Base-by-base conservation (phyloP, 2,797 vertebrate genomes). In the Myiotriccus ornatus region DNA sequence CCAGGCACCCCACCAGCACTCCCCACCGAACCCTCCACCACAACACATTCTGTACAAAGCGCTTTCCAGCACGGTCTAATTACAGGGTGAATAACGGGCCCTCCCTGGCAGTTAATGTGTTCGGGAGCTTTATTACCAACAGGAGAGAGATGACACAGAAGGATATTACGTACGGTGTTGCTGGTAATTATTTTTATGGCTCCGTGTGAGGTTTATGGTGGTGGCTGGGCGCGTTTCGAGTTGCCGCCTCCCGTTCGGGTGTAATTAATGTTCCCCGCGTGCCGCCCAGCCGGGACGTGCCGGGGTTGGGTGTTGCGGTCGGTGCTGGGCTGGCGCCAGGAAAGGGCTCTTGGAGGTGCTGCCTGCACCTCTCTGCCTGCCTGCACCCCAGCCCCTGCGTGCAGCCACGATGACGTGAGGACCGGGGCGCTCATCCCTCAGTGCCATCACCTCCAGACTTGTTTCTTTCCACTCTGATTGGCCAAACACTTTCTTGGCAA, bases 131-230 rank as follows among this genome's bases (percentile, higher is more conserved):
- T 97, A 95, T 96, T 90, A 12, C 94, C 94, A 93, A 74, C 95
- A 87, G 94, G 95, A 97, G 96, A 95, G 96, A 94, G 92, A 86
- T 92, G 95, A 92, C 91, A 90, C 95, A 69, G 17, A 89, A 92
- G 90, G 93, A 74, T 93, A 93, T 91, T 91, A 47, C 82, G 17
- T 44, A 53, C 23, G 50, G 95, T 5, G 87, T 47, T 93, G 91
- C 89, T 96, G 84, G 92, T 90, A 91, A 96, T 96, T 96, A 96
- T 92, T 94, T 95, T 96, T 94, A 96, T 90, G 87, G 87, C 96
- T 96, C 85, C 80, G 28, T 15, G 91, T 49, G 89, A 62, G 90
- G 84, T 96, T 96, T 95, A 91, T 47, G 39, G 92, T 7, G 82
- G 93, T 12, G 78, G 13, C 57, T 63, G 84, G 62, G 90, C 18